Evolutionary conservation across 2,797 vertebrate genomes (phyloP).

Genomic region (Mus caroli): DNA sequence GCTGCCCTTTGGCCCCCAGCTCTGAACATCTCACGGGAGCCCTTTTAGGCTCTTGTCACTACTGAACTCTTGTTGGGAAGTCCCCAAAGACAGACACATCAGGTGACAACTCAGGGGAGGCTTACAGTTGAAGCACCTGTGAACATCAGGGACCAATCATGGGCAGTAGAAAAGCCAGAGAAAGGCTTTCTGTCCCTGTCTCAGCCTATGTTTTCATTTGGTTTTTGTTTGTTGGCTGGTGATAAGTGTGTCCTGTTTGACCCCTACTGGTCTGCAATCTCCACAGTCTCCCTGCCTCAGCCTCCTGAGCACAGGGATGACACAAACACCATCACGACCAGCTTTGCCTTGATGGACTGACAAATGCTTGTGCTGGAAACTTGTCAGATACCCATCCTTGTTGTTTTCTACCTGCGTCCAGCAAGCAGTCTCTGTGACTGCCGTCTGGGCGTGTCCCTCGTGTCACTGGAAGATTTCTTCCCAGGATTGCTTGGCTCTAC

Average conservation of each 20-base stretch:
- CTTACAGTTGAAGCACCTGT: background rate
- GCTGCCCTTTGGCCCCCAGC: background rate
- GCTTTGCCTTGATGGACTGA: background rate
- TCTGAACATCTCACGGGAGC: background rate
- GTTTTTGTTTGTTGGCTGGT: background rate
- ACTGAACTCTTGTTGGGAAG: background rate
- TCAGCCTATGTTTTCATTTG: background rate
- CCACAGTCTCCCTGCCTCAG: background rate
- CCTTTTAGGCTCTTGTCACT: background rate
- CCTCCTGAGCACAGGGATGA: background rate
- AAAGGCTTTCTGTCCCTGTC: background rate
- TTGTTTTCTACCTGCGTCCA: slow-evolving; percentile 12
- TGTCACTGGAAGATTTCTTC: background rate
- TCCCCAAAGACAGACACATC: background rate
- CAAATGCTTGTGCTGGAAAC: background rate
- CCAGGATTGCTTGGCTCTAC: background rate
- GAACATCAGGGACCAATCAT: background rate
- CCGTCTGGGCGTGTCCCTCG: background rate
- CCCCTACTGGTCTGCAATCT: background rate
- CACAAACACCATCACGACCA: background rate
- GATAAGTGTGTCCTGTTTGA: background rate
- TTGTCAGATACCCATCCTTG: background rate
- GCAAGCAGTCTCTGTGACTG: background rate
- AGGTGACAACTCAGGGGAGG: rapidly evolving
- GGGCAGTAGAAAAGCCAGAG: background rate